Conservation (phyloP, 2,888 invertebrate species). For the Lucinisca nassula region DNA sequence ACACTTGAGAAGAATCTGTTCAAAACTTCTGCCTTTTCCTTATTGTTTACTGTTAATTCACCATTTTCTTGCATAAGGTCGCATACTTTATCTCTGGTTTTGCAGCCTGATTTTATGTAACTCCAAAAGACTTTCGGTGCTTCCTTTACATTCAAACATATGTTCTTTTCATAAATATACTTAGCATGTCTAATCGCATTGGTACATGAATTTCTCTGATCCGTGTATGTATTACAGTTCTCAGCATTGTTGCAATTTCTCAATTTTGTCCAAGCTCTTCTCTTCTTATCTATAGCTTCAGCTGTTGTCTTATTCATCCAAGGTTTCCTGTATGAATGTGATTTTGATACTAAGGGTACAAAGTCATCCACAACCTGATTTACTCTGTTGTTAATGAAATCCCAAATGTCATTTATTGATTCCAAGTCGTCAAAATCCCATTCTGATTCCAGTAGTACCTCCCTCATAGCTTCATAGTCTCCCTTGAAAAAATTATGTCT, state of each 20-base stretch:
- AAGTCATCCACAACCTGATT: background rate
- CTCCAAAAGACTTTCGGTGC: background rate
- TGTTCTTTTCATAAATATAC: background rate
- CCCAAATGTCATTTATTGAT: background rate
- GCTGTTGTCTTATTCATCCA: background rate
- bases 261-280: background rate
- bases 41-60: slow-evolving; percentile 31
- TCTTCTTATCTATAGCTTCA: background rate
- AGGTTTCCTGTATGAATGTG: too few relatives aligned
- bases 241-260: background rate
- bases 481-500: background rate
- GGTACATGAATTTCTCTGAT: background rate
- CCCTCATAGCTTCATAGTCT: background rate
- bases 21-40: background rate
- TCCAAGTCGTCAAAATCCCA: slow-evolving; percentile 1
- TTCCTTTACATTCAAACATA: background rate
- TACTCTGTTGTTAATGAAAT: background rate
- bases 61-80: background rate
- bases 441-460: background rate
- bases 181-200: background rate
- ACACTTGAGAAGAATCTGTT: background rate
- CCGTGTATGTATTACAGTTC: background rate
- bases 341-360: background rate
- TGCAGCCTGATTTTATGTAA: background rate
- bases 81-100: background rate